Evolutionary conservation across 2,113 vertebrate genomes (phyloP), one percentile per base, ranked within the genome.

Genomic region (Falco punctatus): DNA sequence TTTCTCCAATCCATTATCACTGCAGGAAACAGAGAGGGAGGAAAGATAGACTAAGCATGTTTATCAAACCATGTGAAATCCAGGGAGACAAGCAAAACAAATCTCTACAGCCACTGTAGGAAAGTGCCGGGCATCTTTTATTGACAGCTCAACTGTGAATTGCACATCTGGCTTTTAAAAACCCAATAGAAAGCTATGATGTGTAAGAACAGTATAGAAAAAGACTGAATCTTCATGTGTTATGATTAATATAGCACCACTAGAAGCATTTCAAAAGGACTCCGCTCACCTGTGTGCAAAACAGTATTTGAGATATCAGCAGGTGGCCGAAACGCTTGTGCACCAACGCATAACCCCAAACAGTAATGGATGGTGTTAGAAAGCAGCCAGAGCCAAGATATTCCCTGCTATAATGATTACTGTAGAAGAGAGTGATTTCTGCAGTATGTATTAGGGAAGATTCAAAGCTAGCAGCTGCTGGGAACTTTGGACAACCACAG

Each of bases 1-100:
- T 89, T 90, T 78, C 91, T 93, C 88, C 88, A 51, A 90, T 92
- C 88, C 88, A 91, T 95, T 95, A 96, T 88, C 94, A 74, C 88
- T 57, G 78, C 91, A 84, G 87, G 89, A 92, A 94, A 90, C 52
- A 22, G 78, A 61, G 54, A 88, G 55, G 69, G 82, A 90, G 23
- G 59, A 51, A 88, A 75, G 75, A 94, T 33, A 69, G 70, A 88
- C 79, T 81, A 90, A 91, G 77, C 59, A 62, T 67, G 87, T 92
- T 94, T 90, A 94, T 78, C 88, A 96, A 96, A 62, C 57, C 83
- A 66, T 5, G 6, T 42, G 65, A 94, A 92, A 79, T 52, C 57
- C 75, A 55, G 59, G 88, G 42, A 92, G 51, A 59, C 35, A 28
- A 73, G 94, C 67, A 73, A 74, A 85, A 92, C 54, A 64, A 69